These are phyloP conservation scores for Syrphus vitripennis DNA, from an alignment of 2,888 invertebrate species.

Conservation along the genomic window DNA sequence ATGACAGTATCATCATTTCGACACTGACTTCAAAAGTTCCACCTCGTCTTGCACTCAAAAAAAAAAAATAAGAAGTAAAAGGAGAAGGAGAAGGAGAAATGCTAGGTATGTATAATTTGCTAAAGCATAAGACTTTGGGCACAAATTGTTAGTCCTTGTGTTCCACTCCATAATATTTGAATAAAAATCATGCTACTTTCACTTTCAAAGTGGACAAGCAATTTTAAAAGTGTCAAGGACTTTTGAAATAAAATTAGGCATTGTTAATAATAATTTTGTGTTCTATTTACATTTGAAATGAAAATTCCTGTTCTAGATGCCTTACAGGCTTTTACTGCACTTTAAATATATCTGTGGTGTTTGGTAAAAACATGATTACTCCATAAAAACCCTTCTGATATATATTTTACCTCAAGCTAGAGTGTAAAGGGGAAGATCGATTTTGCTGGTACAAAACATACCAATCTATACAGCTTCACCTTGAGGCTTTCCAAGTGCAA, in stretches of 20 bases:
- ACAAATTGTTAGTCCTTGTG: not conserved
- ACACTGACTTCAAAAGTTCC: conserved; percentile 6
- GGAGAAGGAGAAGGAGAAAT: too few species aligned
- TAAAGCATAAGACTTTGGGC: not conserved
- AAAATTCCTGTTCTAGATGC: not conserved
- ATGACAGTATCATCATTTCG: conserved; percentile 16
- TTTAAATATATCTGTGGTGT: too few species aligned
- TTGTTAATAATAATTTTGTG: not conserved
- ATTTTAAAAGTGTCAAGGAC: not conserved
- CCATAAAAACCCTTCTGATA: too few species aligned
- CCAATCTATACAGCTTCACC: too few species aligned
- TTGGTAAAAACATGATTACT: too few species aligned
- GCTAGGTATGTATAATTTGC: not conserved
- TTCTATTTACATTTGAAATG: not conserved
- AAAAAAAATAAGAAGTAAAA: not conserved
- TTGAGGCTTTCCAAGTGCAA: too few species aligned
- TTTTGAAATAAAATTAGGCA: not conserved
- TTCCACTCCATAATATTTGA: conserved; percentile 2
- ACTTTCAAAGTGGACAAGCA: not conserved
- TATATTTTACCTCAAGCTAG: too few species aligned
- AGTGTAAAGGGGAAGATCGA: too few species aligned
- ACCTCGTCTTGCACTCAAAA: not conserved
- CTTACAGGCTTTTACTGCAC: not conserved
- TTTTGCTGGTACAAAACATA: too few species aligned
- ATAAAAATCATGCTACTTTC: conserved; percentile 4